phyloP scores from a whole-genome alignment of 2,113 vertebrate species.

The Caranx ignobilis region DNA sequence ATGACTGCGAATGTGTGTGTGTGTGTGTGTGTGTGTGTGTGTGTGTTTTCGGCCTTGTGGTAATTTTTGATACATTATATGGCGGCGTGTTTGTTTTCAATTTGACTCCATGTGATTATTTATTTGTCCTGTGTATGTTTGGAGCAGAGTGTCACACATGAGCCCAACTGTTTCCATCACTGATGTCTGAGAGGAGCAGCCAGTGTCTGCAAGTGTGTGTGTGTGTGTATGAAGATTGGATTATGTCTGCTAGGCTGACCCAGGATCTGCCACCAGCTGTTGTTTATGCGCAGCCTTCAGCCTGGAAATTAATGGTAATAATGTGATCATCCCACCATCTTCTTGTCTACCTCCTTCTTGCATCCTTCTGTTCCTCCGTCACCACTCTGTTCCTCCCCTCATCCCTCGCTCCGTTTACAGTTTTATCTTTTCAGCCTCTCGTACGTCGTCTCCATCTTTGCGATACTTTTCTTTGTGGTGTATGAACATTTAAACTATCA shows the following conservation, averaged over 20 bases:
- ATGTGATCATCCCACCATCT: constrained; percentile 84
- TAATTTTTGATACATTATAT: too few species aligned
- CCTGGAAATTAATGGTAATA: constrained; percentile 92
- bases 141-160: neutral
- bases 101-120: neutral
- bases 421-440: neutral
- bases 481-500: neutral
- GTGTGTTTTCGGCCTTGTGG: too few species aligned
- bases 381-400: neutral
- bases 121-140: neutral
- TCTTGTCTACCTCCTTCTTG: constrained; percentile 9
- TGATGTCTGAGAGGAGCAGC: constrained; percentile 10
- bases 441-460: neutral
- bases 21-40: too few species aligned
- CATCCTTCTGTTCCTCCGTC: constrained; percentile 35
- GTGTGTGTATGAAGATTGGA: constrained; percentile 86
- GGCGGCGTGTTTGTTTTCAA: neutral
- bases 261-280: constrained; percentile 95
- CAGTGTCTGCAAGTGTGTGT: constrained; percentile 29
- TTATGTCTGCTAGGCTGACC: constrained; percentile 94
- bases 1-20: too few species aligned
- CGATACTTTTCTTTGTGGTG: too few species aligned
- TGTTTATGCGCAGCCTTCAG: constrained; percentile 89
- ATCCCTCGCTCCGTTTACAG: neutral
- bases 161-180: neutral